Base-by-base conservation (phyloP, 1,140 invertebrate species). In the Dolichoris vasculosae region DNA sequence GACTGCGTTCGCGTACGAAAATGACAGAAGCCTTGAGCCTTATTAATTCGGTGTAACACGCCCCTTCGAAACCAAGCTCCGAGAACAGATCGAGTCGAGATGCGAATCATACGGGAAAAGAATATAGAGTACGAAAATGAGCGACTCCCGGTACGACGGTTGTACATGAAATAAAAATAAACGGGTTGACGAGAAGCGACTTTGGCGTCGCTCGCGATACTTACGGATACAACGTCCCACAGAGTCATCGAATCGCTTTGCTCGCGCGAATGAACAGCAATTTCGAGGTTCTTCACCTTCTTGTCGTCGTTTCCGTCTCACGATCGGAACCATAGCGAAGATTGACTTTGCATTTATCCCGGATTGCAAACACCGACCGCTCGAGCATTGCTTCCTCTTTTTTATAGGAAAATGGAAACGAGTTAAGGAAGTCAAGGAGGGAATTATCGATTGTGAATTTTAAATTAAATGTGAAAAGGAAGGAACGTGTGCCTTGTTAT, bases 251-350 rank as follows among this genome's bases (percentile, higher is more conserved):
- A 59, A 26, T 26, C 55, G 55, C 55, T 26, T 26, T 17, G 8
- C 40, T 7, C 17, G 20, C 17, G 23, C 40, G 38, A 43, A 67
- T 63, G 38, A 43, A n/a, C n/a, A 32, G 55, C 82, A 71, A 83
- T 79, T 79, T 48, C 46, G n/a, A 59, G 76, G 75, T 76, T 79
- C 76, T 71, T 84, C 83, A 78, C 83, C 83, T 71, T 69, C 15
- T 38, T 30, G 30, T 0, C 38, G 59, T 23, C 51, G 67, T 8
- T 23, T 63, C 38, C 4, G 48, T 11, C 15, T 26, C 4, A 2
- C 40, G 78, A 67, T n/a, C n/a, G n/a, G n/a, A n/a, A n/a, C 20
- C 17, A 4, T 2, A 32, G 30, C 75, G 46, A 43, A 80, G 48
- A 76, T 82, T 40, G 23, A 73, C 46, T 73, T 55, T 73, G 67